A percentile compares a stretch with the other conserved stretches of the same genome.
Evolutionary conservation across 2,113 vertebrate genomes (phyloP).

Genomic region (Corythoichthys intestinalis): DNA sequence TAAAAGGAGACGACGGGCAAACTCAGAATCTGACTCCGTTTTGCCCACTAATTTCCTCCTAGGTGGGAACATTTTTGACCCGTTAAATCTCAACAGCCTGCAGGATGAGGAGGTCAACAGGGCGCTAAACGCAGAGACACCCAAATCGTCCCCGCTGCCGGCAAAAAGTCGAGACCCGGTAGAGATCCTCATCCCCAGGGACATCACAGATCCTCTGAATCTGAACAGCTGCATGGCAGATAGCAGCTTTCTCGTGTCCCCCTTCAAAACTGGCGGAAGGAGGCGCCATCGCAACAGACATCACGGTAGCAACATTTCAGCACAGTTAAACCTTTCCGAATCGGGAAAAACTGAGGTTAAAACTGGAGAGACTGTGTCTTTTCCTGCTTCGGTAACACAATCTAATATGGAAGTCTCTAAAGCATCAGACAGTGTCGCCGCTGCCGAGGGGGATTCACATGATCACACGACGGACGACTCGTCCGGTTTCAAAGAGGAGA

Average conservation of each 20-base stretch:
- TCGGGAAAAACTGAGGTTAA: slow-evolving; percentile 57
- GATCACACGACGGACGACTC: slow-evolving; percentile 72
- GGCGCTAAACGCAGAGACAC: slow-evolving; percentile 88
- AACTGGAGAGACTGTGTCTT: slow-evolving; percentile 15
- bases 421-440: slow-evolving; percentile 60
- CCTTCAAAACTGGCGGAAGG: slow-evolving; percentile 76
- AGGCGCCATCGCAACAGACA: slow-evolving; percentile 83
- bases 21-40: slow-evolving; percentile 86
- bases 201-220: slow-evolving; percentile 90
- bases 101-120: slow-evolving; percentile 89
- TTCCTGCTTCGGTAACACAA: slow-evolving; percentile 23
- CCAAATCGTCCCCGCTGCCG: slow-evolving; percentile 89
- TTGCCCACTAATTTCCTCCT: slow-evolving; percentile 88
- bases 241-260: slow-evolving; percentile 74
- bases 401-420: slow-evolving; percentile 66
- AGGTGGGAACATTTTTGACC: slow-evolving; percentile 92
- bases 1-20: slow-evolving; percentile 82
- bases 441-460: slow-evolving; percentile 43
- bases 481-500: slow-evolving; percentile 71
- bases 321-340: slow-evolving; percentile 44
- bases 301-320: slow-evolving; percentile 56
- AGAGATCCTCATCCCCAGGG: slow-evolving; percentile 89
- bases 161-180: slow-evolving; percentile 84
- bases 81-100: slow-evolving; percentile 90
- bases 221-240: slow-evolving; percentile 79